A percentile compares a stretch with the other conserved stretches of the same genome.
phyloP scores from a whole-genome alignment of 2,797 vertebrate genomes.

The Parotocinclus haroldoi region DNA sequence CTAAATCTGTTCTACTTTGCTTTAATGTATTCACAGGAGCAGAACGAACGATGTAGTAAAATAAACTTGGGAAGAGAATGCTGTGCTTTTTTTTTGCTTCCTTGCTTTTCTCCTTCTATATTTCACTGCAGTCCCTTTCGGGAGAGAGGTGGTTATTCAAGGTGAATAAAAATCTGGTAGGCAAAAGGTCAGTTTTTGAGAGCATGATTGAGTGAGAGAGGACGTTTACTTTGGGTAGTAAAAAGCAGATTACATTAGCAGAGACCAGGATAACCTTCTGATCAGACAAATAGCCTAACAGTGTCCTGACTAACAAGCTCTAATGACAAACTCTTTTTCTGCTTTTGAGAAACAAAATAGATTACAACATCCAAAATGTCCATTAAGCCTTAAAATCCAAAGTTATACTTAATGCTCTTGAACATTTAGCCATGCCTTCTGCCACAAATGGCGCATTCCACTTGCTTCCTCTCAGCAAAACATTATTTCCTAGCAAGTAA shows the following conservation, averaged over 20 bases:
- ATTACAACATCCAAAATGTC: neutral
- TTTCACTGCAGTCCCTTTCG: constrained; percentile 52
- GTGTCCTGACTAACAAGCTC: constrained; percentile 50
- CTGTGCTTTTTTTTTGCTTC: constrained; percentile 6
- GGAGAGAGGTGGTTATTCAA: constrained; percentile 49
- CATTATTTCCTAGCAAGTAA: neutral
- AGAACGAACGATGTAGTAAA: constrained; percentile 36
- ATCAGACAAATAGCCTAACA: constrained; percentile 42
- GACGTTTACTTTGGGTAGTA: neutral
- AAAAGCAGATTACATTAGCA: neutral
- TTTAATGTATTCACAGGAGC: constrained; percentile 53
- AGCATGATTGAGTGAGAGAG: neutral
- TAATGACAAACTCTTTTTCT: constrained; percentile 46
- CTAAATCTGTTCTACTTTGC: constrained; percentile 53
- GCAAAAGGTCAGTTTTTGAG: constrained; percentile 29
- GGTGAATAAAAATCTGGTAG: constrained; percentile 53
- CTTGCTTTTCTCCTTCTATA: constrained; percentile 29
- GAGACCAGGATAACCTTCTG: neutral
- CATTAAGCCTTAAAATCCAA: constrained; percentile 2
- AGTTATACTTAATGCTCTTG: constrained; percentile 6
- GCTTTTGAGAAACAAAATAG: constrained; percentile 32
- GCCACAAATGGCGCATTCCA: neutral
- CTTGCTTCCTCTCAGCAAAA: neutral
- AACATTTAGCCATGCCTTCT: constrained; percentile 8
- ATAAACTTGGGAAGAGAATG: constrained; percentile 43